Evolutionary conservation across 2,888 invertebrate genomes (phyloP).

Genomic region (Drosophila bunnanda): DNA sequence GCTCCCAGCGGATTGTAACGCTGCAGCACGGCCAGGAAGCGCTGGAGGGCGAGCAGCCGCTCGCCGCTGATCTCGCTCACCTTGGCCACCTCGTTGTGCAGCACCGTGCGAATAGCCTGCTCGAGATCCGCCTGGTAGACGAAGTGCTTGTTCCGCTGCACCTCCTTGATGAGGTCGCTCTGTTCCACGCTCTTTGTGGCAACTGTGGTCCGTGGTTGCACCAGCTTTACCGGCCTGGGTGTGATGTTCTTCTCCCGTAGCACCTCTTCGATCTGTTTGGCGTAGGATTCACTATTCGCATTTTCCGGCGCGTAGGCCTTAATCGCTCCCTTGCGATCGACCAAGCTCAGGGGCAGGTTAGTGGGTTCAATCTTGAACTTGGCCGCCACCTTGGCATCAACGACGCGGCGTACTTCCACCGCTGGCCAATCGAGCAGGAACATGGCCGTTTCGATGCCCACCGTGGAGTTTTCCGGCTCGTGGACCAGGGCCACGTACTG

Average conservation of each 20-base stretch:
- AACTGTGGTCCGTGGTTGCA: neutral
- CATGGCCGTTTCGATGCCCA: conserved; percentile 83
- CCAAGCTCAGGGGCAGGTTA: conserved; percentile 60
- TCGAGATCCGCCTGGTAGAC: conserved; percentile 95
- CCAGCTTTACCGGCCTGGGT: conserved; percentile 44
- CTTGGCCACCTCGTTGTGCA: conserved; percentile 93
- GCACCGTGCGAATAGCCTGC: conserved; percentile 92
- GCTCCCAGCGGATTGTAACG: conserved; percentile 92
- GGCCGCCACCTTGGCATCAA: conserved; percentile 68
- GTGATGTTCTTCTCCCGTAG: conserved; percentile 61
- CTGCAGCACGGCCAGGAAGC: conserved; percentile 89
- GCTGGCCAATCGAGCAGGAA: conserved; percentile 87
- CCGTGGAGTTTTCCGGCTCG: conserved; percentile 87
- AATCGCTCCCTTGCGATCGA: conserved; percentile 65
- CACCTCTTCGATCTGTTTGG: conserved; percentile 63
- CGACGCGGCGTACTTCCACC: conserved; percentile 87
- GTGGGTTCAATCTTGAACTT: conserved; percentile 71
- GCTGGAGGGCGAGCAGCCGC: conserved; percentile 89
- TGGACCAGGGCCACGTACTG: conserved; percentile 88
- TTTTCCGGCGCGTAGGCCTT: conserved; percentile 41
- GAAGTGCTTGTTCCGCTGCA: conserved; percentile 84
- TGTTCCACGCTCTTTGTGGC: conserved; percentile 1
- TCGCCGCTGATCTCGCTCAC: conserved; percentile 89
- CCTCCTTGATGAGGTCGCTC: conserved; percentile 65
- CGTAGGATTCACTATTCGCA: conserved; percentile 82